Conservation (phyloP, 1,140 invertebrate species). For the Potamilus streckersoni region DNA sequence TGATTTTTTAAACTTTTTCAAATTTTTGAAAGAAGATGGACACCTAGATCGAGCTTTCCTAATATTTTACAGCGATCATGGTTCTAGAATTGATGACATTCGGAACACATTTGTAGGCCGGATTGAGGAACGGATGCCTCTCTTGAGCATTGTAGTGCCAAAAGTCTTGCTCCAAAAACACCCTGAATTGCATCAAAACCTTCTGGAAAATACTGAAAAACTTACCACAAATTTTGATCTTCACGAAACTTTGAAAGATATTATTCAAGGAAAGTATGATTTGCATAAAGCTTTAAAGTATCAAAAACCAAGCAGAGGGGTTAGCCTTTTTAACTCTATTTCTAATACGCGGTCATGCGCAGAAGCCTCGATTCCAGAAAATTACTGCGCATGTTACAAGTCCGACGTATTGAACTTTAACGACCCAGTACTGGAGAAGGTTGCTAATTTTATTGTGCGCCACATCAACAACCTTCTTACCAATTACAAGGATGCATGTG, state of each 20-base stretch:
- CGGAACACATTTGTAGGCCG: constrained; percentile 84
- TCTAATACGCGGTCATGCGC: constrained; percentile 63
- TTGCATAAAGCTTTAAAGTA: neutral
- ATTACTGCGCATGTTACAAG: constrained; percentile 68
- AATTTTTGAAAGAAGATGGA: constrained; percentile 50
- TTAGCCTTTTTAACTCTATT: constrained; percentile 66
- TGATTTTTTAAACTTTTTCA: constrained; percentile 53
- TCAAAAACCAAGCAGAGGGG: constrained; percentile 37
- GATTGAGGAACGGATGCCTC: constrained; percentile 90
- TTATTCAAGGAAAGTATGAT: constrained; percentile 54
- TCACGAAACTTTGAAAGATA: constrained; percentile 63
- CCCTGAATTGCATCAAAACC: constrained; percentile 74
- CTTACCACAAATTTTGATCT: constrained; percentile 70
- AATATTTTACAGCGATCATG: constrained; percentile 92
- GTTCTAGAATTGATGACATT: constrained; percentile 87
- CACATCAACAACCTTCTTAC: constrained; percentile 43
- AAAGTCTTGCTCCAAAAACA: constrained; percentile 76
- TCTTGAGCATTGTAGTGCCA: constrained; percentile 83
- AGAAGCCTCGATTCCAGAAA: constrained; percentile 62
- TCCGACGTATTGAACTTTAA: constrained; percentile 8
- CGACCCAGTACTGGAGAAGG: constrained; percentile 11
- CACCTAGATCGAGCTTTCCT: constrained; percentile 73
- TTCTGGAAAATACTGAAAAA: constrained; percentile 75
- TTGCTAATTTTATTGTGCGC: constrained; percentile 30
- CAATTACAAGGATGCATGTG: constrained; percentile 33